Evolutionary conservation across 1,140 invertebrate species (phyloP).

Genomic region (Scaptomyza hsui): DNA sequence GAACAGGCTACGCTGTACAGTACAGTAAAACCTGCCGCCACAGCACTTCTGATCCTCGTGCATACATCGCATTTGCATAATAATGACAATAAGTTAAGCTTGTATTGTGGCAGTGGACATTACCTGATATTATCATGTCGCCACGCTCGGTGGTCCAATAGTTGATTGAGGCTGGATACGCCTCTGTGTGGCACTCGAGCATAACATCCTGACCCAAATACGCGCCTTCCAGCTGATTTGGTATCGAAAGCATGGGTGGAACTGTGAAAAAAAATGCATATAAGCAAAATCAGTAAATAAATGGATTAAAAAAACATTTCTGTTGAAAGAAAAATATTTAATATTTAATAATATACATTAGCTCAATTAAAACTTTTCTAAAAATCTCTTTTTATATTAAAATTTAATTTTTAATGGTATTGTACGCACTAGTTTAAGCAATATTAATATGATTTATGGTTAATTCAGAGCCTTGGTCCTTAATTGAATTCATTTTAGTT

Average conservation of each 20-base stretch:
- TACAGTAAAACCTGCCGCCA: neutral
- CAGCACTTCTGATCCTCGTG: neutral
- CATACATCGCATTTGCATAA: constrained; percentile 13
- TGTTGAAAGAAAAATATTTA: too few species aligned
- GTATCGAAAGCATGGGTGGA: constrained; percentile 94
- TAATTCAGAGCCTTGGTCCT: too few species aligned
- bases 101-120: constrained; percentile 77
- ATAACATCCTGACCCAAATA: constrained; percentile 92
- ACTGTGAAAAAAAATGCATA: constrained; percentile 85
- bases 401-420: too few species aligned
- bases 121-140: constrained; percentile 95
- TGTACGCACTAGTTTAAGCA: too few species aligned
- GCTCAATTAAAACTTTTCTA: too few species aligned
- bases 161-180: constrained; percentile 94
- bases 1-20: constrained; percentile 28
- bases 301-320: too few species aligned
- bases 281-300: too few species aligned
- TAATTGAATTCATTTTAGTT: too few species aligned
- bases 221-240: constrained; percentile 93
- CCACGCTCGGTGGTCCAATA: constrained; percentile 94
- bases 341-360: too few species aligned
- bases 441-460: too few species aligned
- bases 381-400: too few species aligned
- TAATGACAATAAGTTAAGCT: constrained; percentile 10
- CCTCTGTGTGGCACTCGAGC: constrained; percentile 94